Evolutionary conservation across 2,113 vertebrate species (phyloP), one percentile per base, ranked within the genome.

Genomic region (Pterocles orientalis): DNA sequence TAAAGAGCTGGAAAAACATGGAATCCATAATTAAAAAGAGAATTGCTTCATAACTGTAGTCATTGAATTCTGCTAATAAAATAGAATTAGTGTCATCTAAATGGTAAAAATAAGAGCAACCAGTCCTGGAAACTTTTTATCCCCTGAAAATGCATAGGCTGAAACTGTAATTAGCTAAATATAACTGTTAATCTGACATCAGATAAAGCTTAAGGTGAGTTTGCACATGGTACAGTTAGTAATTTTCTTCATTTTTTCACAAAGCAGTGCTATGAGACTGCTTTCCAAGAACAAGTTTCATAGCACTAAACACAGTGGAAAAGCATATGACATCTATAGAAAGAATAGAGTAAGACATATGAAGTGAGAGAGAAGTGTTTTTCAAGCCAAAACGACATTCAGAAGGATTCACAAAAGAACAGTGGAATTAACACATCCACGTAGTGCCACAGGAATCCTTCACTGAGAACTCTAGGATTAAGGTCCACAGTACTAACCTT

Each of bases 121-220:
- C 43, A 65, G 13, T 73, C 24, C n/a, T 71, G 51, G 26, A 75
- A 72, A 48, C 9, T 0, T 7, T 66, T 51, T 81, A 76, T 1
- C 5, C 29, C 24, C 39, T n/a, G 26, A 53, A 73, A 1, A 4
- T 43, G 14, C 11, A 20, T 0, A 0, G 14, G 5, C 9, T 83
- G 71, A 88, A 88, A 88, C 3, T 50, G 10, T 20, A 84, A 53
- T 70, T 64, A 51, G 8, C 12, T 79, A 47, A 61, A 54, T 34
- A 21, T 31, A 21, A 70, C 31, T 62, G 4, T 58, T 72, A 82
- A 33, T n/a, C 10, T 85, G 72, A 62, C 2, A 61, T 26, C 36
- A 47, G 25, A 39, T 25, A 31, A 85, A 72, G 33, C 8, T 21
- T 23, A 68, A 76, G 6, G 6, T 70, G 21, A 48, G 4, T 60